Percentiles rank a stretch among this genome's conserved stretches.
Conservation (phyloP, 2,797 vertebrate species). For the Labeo calbasu region DNA sequence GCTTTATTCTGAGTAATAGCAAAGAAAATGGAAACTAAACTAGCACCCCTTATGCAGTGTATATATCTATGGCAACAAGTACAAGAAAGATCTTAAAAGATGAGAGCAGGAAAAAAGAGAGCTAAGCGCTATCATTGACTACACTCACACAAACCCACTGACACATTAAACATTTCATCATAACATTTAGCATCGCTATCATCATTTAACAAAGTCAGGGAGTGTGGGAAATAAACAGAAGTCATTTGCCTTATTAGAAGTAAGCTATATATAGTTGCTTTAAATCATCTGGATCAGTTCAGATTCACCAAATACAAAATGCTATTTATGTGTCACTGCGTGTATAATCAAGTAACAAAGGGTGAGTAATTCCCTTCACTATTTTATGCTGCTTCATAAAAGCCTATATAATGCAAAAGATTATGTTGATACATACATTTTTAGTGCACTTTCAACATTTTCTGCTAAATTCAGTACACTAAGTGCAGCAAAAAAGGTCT, state of each 20-base stretch:
- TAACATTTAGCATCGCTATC: neutral
- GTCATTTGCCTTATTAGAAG: too few relatives aligned
- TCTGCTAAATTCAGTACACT: neutral
- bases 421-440: neutral
- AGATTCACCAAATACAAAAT: neutral
- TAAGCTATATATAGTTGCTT: too few relatives aligned
- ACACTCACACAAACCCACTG: neutral
- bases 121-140: neutral
- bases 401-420: neutral
- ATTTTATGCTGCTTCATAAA: neutral
- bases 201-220: neutral
- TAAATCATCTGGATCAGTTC: neutral
- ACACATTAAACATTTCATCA: neutral
- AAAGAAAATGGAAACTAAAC: neutral
- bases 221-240: too few relatives aligned
- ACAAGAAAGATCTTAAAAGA: neutral
- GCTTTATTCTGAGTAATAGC: neutral
- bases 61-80: neutral
- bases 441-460: neutral
- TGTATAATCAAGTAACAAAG: neutral
- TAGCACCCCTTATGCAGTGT: neutral
- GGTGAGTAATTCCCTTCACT: neutral
- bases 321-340: neutral
- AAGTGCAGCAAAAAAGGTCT: neutral
- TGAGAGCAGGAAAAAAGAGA: slow-evolving; percentile 4